Evolutionary conservation across 2,888 invertebrate species (phyloP).

Genomic region (Tetragonula carbonaria): DNA sequence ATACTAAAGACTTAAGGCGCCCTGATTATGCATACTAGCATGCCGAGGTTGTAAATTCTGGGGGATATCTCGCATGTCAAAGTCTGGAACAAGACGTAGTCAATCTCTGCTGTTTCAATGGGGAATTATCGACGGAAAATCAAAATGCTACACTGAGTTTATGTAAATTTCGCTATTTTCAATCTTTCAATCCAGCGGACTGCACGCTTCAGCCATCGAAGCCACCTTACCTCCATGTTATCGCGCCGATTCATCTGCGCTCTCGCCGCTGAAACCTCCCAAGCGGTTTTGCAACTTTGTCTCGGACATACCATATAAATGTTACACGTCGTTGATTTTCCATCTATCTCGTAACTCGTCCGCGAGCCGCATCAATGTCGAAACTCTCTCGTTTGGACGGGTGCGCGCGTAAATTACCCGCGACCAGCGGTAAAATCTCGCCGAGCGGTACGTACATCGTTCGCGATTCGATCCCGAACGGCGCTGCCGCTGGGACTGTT

Average conservation of each 20-base stretch:
- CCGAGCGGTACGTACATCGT: constrained; percentile 10
- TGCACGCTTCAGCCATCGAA: neutral
- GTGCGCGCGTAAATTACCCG: constrained; percentile 33
- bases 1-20: neutral
- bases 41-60: neutral
- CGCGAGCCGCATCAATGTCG: constrained; percentile 27
- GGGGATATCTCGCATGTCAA: neutral
- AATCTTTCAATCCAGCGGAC: neutral
- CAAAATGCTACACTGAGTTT: neutral
- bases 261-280: neutral
- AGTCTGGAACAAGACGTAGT: neutral
- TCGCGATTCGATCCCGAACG: constrained; percentile 17
- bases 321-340: constrained; percentile 26
- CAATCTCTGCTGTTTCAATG: neutral
- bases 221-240: neutral
- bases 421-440: constrained; percentile 32
- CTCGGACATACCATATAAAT: constrained; percentile 35
- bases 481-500: neutral
- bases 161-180: constrained; percentile 1
- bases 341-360: constrained; percentile 10
- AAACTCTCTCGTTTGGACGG: constrained; percentile 27
- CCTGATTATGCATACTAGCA: neutral
- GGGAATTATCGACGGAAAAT: neutral
- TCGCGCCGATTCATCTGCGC: constrained; percentile 7
- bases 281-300: constrained; percentile 26